Conservation (phyloP, 2,888 invertebrate genomes). For the Barypeithes pellucidus region DNA sequence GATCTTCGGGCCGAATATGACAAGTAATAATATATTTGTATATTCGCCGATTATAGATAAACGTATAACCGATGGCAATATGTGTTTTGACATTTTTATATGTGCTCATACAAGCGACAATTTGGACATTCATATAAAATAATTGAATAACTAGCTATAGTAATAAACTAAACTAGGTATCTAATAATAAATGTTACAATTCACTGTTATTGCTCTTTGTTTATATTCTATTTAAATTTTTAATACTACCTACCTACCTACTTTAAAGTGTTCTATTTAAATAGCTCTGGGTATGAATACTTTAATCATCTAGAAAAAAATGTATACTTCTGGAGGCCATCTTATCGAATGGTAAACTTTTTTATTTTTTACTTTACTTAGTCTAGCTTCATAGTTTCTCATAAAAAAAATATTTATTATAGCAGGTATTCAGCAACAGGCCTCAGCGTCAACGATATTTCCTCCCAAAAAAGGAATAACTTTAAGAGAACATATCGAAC, state of each 20-base stretch:
- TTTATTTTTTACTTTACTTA: no score
- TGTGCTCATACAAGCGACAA: conserved; percentile 62
- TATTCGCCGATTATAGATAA: conserved; percentile 24
- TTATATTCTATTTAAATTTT: conserved; percentile 70
- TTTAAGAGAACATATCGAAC: no score
- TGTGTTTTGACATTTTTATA: conserved; percentile 58
- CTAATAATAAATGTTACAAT: conserved; percentile 66
- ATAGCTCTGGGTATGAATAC: no score
- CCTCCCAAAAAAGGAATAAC: no score
- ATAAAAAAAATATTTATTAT: no score
- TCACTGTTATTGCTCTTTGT: conserved; percentile 69
- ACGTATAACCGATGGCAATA: conserved; percentile 46
- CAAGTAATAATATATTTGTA: conserved; percentile 31
- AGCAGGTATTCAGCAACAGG: no score
- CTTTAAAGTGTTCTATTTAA: conserved; percentile 33
- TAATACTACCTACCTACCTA: conserved; percentile 57
- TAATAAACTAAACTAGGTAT: conserved; percentile 35
- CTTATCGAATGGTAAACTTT: no score
- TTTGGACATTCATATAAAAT: conserved; percentile 54
- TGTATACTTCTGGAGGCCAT: no score
- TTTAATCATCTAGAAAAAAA: no score
- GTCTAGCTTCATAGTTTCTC: no score
- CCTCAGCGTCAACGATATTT: no score
- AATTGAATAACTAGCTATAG: conserved; percentile 44
- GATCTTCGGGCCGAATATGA: conserved; percentile 33